Evolutionary conservation across 2,888 invertebrate genomes (phyloP).

Genomic region (Malachius bipustulatus): DNA sequence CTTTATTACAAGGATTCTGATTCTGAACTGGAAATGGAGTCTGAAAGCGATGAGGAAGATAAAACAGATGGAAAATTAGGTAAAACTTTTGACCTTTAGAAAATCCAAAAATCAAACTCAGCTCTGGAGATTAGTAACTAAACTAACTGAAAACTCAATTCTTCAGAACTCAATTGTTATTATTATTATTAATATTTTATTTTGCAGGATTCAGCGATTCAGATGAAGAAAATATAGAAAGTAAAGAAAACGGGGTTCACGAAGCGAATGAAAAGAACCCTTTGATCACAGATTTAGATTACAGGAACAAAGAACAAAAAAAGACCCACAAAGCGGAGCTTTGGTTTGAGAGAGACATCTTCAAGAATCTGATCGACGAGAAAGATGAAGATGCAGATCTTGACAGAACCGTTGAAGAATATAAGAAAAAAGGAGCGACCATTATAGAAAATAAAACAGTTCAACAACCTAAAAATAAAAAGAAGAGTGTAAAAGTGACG

Average conservation of each 20-base stretch:
- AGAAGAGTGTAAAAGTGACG: conserved; percentile 20
- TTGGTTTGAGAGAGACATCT: conserved; percentile 79
- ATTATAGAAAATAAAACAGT: conserved; percentile 26
- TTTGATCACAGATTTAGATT: conserved; percentile 67
- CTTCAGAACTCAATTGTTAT: too few relatives aligned
- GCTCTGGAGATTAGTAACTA: too few relatives aligned
- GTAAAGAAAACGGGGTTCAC: conserved; percentile 29
- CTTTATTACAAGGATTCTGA: conserved; percentile 55
- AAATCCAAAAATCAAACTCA: not conserved
- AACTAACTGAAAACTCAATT: too few relatives aligned
- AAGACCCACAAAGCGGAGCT: conserved; percentile 67
- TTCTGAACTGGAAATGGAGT: conserved; percentile 50
- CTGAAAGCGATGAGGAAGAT: conserved; percentile 43
- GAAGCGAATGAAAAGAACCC: conserved; percentile 45
- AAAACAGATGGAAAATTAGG: conserved; percentile 43
- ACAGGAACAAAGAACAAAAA: conserved; percentile 59
- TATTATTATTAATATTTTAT: too few relatives aligned
- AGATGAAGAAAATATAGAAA: conserved; percentile 35
- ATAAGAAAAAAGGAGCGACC: conserved; percentile 55
- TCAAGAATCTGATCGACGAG: conserved; percentile 68
- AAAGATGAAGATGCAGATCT: conserved; percentile 81
- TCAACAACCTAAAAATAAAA: conserved; percentile 18
- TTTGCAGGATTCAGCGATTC: conserved; percentile 53
- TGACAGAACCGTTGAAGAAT: conserved; percentile 61
- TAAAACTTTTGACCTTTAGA: conserved; percentile 20